Conservation (phyloP, 2,888 invertebrate species). For the Drosophila paranaensis region DNA sequence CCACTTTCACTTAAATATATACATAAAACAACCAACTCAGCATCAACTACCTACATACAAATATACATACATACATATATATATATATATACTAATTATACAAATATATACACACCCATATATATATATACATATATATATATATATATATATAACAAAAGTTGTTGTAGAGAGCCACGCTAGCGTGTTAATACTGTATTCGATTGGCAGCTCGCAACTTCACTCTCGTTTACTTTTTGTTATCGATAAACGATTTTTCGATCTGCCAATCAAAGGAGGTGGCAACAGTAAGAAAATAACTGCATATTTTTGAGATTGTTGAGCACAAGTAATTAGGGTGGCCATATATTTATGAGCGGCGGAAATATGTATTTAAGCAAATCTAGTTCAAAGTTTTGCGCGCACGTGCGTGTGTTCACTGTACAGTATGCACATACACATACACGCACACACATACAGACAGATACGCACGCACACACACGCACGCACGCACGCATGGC, state of each 20-base stretch:
- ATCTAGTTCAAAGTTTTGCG: slow-evolving; percentile 9
- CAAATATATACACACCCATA: slow-evolving; percentile 32
- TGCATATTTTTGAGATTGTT: slow-evolving; percentile 58
- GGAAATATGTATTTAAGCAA: slow-evolving; percentile 1
- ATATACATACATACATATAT: slow-evolving; percentile 38
- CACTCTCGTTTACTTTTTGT: slow-evolving; percentile 1
- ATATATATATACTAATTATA: slow-evolving; percentile 24
- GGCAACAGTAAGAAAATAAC: neutral
- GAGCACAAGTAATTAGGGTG: slow-evolving; percentile 39
- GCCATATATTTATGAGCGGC: slow-evolving; percentile 29
- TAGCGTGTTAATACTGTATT: slow-evolving; percentile 22
- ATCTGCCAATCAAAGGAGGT: slow-evolving; percentile 64
- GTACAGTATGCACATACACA: slow-evolving; percentile 58
- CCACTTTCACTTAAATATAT: slow-evolving; percentile 24
- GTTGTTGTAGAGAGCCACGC: slow-evolving; percentile 19
- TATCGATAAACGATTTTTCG: slow-evolving; percentile 17
- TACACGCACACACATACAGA: slow-evolving; percentile 11
- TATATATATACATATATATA: slow-evolving; percentile 35
- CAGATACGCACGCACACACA: neutral
- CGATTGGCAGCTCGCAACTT: slow-evolving; percentile 57
- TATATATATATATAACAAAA: slow-evolving; percentile 40
- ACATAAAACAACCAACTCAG: slow-evolving; percentile 41
- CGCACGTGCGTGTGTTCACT: slow-evolving; percentile 42
- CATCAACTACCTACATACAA: slow-evolving; percentile 19
- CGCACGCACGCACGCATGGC: neutral